These are phyloP conservation scores for Lates calcarifer DNA, from an alignment of 2,113 vertebrate genomes.

Conservation along the genomic window DNA sequence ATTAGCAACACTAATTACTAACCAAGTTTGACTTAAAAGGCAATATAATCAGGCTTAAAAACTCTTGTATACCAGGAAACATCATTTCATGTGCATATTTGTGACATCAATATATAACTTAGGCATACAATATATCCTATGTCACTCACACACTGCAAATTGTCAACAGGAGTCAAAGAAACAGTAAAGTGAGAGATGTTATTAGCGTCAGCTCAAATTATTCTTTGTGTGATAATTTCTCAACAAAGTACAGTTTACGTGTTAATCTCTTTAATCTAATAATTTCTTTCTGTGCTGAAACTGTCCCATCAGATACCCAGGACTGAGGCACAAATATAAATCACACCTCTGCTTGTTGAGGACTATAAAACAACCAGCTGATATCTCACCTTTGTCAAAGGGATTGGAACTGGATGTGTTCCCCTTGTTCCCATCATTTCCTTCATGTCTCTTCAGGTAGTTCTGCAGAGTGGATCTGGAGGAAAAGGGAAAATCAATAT, in stretches of 20 bases:
- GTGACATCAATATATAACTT: too few species aligned
- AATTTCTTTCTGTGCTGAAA: neutral
- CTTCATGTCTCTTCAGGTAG: slow-evolving; percentile 91
- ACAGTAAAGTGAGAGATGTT: too few species aligned
- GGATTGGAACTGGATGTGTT: slow-evolving; percentile 78
- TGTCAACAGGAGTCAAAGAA: neutral
- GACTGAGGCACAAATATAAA: neutral
- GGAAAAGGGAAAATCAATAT: neutral
- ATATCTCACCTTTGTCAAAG: slow-evolving; percentile 88
- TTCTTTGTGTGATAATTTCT: too few species aligned
- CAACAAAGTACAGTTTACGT: too few species aligned
- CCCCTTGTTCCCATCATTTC: slow-evolving; percentile 65
- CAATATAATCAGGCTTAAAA: neutral
- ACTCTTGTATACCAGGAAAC: too few species aligned
- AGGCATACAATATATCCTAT: too few species aligned
- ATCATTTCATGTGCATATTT: too few species aligned
- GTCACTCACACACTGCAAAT: neutral
- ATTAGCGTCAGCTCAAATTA: too few species aligned
- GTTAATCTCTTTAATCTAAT: too few species aligned
- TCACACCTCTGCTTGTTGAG: neutral
- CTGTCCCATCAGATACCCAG: neutral
- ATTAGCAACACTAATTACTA: neutral
- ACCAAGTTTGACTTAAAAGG: neutral
- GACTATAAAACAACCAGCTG: neutral
- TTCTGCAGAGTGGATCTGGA: slow-evolving; percentile 92